phyloP scores from a whole-genome alignment of 2,888 invertebrate genomes.

The Sympetrum striolatum region DNA sequence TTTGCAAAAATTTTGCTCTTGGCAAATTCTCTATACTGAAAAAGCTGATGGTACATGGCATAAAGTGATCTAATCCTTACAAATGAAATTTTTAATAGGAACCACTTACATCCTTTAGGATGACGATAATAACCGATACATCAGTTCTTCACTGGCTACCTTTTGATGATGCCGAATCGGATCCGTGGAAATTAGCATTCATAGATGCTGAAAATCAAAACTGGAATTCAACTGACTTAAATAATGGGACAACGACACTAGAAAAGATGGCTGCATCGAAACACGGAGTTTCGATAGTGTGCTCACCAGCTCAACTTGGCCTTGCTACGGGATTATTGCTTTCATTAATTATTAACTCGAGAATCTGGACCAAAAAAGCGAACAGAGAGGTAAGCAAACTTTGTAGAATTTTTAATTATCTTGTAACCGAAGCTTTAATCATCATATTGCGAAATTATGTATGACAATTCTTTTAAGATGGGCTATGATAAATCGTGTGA shows the following conservation, averaged over 20 bases:
- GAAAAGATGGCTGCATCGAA: neutral
- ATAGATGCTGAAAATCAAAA: neutral
- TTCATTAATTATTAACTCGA: neutral
- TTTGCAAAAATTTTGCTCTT: no score
- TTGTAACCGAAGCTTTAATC: no score
- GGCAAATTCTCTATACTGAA: no score
- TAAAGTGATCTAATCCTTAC: no score
- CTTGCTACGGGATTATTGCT: conserved; percentile 28
- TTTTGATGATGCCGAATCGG: neutral
- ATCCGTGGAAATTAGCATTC: neutral
- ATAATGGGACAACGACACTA: neutral
- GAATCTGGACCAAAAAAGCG: conserved; percentile 12
- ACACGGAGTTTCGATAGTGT: neutral
- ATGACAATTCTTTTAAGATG: no score
- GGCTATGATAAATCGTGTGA: no score
- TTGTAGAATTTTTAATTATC: no score
- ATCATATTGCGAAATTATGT: no score
- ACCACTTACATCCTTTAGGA: neutral
- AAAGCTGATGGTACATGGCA: no score
- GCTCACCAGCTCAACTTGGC: conserved; percentile 23
- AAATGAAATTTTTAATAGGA: neutral
- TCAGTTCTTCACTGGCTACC: conserved; percentile 27
- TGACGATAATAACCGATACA: conserved; percentile 12
- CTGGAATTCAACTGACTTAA: conserved; percentile 4
- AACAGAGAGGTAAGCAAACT: conserved; percentile 1